Percentiles rank a stretch among this genome's conserved stretches.
These are phyloP conservation scores for Antheraea assamensis DNA, from an alignment of 2,888 invertebrate species.

Conservation along the genomic window DNA sequence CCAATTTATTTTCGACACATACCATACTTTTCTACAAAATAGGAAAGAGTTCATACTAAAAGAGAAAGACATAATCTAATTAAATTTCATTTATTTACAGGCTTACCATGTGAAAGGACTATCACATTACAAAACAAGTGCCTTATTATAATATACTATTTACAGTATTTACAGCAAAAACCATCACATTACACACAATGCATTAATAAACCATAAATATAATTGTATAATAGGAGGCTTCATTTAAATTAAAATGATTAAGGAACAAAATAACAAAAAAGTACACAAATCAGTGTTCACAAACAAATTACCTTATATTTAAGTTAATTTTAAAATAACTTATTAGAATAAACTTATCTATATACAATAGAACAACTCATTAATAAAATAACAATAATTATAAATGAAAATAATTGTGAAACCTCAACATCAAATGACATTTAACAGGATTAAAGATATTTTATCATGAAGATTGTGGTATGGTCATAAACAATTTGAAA, in stretches of 20 bases:
- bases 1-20: neutral
- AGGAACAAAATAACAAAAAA: slow-evolving; percentile 59
- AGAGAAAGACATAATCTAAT: slow-evolving; percentile 45
- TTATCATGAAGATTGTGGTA: neutral
- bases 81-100: slow-evolving; percentile 80
- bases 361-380: slow-evolving; percentile 50
- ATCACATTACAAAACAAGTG: slow-evolving; percentile 79
- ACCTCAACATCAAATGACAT: slow-evolving; percentile 4
- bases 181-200: slow-evolving; percentile 57
- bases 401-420: slow-evolving; percentile 17
- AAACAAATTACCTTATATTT: slow-evolving; percentile 33
- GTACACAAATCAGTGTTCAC: slow-evolving; percentile 52
- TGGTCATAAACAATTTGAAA: neutral
- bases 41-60: slow-evolving; percentile 36
- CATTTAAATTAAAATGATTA: slow-evolving; percentile 45
- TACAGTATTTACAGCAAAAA: slow-evolving; percentile 61
- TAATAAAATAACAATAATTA: slow-evolving; percentile 35
- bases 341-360: slow-evolving; percentile 42
- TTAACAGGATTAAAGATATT: neutral
- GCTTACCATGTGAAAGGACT: slow-evolving; percentile 69
- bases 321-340: slow-evolving; percentile 54
- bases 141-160: slow-evolving; percentile 57
- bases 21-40: neutral
- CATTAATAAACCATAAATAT: slow-evolving; percentile 50
- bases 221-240: slow-evolving; percentile 47